phyloP scores from a whole-genome alignment of 2,888 invertebrate genomes.

The Cacoxenus indagator region DNA sequence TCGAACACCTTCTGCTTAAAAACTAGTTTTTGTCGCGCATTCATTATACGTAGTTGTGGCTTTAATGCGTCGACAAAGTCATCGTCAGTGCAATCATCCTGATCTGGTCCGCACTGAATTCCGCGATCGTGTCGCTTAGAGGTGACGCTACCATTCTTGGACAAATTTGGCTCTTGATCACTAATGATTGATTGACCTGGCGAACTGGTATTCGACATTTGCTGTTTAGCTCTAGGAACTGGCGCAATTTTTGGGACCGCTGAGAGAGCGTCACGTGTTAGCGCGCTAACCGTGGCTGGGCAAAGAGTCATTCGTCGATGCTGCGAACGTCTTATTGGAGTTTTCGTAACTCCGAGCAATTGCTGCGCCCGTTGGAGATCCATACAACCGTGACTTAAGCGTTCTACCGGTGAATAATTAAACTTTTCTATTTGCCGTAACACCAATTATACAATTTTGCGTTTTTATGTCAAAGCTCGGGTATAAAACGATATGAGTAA shows the following conservation, averaged over 20 bases:
- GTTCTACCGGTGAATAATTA: not conserved
- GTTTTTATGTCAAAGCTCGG: too few species aligned
- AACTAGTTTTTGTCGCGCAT: conserved; percentile 60
- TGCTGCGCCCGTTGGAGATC: conserved; percentile 5
- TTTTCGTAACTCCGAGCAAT: conserved; percentile 32
- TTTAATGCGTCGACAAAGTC: conserved; percentile 52
- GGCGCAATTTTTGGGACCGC: conserved; percentile 50
- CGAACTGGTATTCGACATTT: not conserved
- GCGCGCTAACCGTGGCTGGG: conserved; percentile 29
- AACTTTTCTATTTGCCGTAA: too few species aligned
- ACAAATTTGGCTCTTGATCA: not conserved
- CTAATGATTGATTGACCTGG: too few species aligned
- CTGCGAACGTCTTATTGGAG: conserved; percentile 46
- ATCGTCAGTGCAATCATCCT: conserved; percentile 46
- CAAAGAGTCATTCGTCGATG: conserved; percentile 42
- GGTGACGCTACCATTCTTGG: not conserved
- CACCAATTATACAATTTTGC: too few species aligned
- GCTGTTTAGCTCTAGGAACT: conserved; percentile 31
- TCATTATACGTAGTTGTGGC: conserved; percentile 61
- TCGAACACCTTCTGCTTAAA: conserved; percentile 63
- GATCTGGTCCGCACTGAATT: conserved; percentile 18
- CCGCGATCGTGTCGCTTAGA: conserved; percentile 8
- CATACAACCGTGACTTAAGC: not conserved
- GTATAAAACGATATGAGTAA: too few species aligned
- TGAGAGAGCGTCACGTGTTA: conserved; percentile 37